phyloP scores from a whole-genome alignment of 2,888 invertebrate species.

The Lycia hirtaria region DNA sequence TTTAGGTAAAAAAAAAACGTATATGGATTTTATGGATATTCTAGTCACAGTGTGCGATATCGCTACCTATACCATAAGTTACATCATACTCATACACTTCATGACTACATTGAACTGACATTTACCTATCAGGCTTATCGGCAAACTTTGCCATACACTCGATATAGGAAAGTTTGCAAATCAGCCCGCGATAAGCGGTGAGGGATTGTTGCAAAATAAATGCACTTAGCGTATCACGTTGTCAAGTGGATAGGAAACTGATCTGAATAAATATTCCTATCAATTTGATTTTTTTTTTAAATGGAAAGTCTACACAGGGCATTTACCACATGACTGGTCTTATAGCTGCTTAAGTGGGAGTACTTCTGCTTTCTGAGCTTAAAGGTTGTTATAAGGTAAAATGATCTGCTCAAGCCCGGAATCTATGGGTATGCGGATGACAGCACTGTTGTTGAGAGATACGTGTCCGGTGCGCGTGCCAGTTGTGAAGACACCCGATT shows the following conservation, averaged over 20 bases:
- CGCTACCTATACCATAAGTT: neutral
- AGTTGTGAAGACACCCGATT: too few species aligned
- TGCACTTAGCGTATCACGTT: constrained; percentile 35
- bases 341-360: too few species aligned
- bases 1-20: too few species aligned
- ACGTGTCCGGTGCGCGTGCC: too few species aligned
- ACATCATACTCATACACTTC: neutral
- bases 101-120: constrained; percentile 22
- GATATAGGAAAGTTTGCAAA: constrained; percentile 22
- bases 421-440: too few species aligned
- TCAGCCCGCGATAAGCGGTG: constrained; percentile 31
- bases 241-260: constrained; percentile 49
- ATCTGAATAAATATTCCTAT: constrained; percentile 55
- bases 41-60: neutral
- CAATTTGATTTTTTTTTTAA: constrained; percentile 56
- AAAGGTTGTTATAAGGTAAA: too few species aligned
- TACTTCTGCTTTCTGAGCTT: too few species aligned
- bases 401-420: too few species aligned
- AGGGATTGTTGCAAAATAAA: constrained; percentile 45
- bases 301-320: too few species aligned
- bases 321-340: too few species aligned
- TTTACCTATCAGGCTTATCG: constrained; percentile 14
- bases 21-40: too few species aligned
- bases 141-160: constrained; percentile 14
- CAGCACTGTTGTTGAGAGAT: too few species aligned